Evolutionary conservation across 2,888 invertebrate species (phyloP), one percentile per base, ranked within the genome.

Genomic region (Dendrolimus houi): DNA sequence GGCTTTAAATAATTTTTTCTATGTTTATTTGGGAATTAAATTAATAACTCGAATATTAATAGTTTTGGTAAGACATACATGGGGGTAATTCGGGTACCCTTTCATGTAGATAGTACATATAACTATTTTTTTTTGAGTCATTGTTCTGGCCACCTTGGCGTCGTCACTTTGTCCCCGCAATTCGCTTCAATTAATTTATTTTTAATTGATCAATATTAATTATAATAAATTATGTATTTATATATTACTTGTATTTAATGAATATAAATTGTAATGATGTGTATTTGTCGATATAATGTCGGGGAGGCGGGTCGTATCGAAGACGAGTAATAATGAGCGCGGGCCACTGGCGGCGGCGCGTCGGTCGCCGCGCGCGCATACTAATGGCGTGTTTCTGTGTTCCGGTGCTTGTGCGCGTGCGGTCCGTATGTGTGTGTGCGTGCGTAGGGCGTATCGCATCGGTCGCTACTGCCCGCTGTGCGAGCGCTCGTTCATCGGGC

Each of bases 381-480:
- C 89, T 90, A 90, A 90, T 89, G 79, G 86, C 87, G 89, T 89
- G 87, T 90, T 87, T 89, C 85, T 90, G 82, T 87, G 89, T 90
- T 89, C 87, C 88, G 88, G 87, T 83, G 85, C 77, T 87, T 85
- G 81, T 79, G 83, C 83, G 85, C 79, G 83, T 81, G 74, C 82
- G 85, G 79, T 80, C 75, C 80, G 85, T 86, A 80, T 79, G 79
- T 81, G 85, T 87, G 87, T 85, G 85, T 85, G 83, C 79, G 86
- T 81, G 77, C 80, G 69, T 87, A 93, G 94, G 91, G 92, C 93
- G 80, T 94, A 93, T 91, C 93, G 93, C 87, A 94, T 93, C 89
- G 94, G 94, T 85, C 93, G 93, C 84, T 94, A 93, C 92, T 94
- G 94, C 88, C 93, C 93, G 77, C 92, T 93, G 82, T 94, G 94